These are phyloP conservation scores for Mobula hypostoma DNA, from an alignment of 2,113 vertebrate species.

Conservation along the genomic window DNA sequence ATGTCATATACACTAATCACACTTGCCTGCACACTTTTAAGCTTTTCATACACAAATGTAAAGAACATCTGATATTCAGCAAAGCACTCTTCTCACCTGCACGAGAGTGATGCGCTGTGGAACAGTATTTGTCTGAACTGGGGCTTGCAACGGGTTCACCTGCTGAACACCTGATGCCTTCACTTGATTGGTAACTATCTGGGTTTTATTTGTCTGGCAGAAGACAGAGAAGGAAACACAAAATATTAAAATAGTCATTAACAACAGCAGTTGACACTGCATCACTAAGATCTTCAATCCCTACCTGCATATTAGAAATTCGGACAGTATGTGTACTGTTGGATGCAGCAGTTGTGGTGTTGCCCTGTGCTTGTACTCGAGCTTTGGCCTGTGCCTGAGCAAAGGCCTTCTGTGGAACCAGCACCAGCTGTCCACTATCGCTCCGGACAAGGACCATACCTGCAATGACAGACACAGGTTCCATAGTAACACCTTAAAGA, in stretches of 20 bases:
- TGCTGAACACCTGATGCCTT: neutral
- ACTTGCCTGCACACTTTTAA: no score
- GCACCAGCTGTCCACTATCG: slow-evolving; percentile 83
- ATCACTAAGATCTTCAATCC: neutral
- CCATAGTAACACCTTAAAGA: no score
- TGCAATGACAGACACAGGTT: slow-evolving; percentile 45
- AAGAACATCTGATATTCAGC: no score
- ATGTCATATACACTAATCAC: no score
- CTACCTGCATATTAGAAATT: slow-evolving; percentile 65
- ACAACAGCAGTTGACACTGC: neutral
- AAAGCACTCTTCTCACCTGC: neutral
- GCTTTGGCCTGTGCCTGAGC: slow-evolving; percentile 51
- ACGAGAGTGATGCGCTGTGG: neutral
- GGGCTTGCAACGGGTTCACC: neutral
- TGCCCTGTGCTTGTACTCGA: slow-evolving; percentile 41
- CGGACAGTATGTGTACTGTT: slow-evolving; percentile 51
- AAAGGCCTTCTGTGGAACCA: slow-evolving; percentile 84
- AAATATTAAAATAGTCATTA: neutral
- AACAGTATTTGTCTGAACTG: neutral
- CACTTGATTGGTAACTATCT: neutral
- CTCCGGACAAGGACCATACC: slow-evolving; percentile 87
- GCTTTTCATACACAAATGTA: no score
- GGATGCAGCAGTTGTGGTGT: slow-evolving; percentile 46
- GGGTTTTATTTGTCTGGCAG: neutral
- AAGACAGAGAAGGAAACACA: neutral